phyloP scores from a whole-genome alignment of 2,888 invertebrate genomes.

The Eremobia ochroleuca region DNA sequence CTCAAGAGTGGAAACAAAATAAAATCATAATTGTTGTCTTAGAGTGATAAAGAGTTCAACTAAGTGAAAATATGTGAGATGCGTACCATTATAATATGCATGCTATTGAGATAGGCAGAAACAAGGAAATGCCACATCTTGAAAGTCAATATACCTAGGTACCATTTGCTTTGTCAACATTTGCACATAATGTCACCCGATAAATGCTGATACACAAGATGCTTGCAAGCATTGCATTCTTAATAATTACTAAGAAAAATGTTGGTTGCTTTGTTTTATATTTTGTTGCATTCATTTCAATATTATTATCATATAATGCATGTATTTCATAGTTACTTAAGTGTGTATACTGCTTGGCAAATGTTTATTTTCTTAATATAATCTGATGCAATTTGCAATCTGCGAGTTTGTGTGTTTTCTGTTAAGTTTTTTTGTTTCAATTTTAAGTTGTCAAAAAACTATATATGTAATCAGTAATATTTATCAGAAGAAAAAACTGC shows the following conservation, averaged over 20 bases:
- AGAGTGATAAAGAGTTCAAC: background rate
- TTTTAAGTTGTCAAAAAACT: background rate
- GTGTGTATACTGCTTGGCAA: conserved; percentile 17
- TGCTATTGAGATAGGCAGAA: background rate
- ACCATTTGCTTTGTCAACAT: background rate
- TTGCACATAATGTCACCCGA: background rate
- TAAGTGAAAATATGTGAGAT: background rate
- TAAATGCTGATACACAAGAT: background rate
- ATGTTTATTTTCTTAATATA: conserved; percentile 12
- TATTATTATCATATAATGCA: background rate
- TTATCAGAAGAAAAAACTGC: background rate
- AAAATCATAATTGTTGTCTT: too few species aligned
- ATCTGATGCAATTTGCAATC: background rate
- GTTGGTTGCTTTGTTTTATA: background rate
- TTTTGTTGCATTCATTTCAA: background rate
- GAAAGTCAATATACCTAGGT: background rate
- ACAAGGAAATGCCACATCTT: background rate
- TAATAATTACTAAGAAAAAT: background rate
- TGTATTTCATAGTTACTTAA: background rate
- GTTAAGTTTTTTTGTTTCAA: background rate
- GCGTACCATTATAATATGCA: background rate
- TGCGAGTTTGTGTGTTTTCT: background rate
- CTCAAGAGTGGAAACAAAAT: background rate
- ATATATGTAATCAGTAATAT: background rate
- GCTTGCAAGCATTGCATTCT: background rate